Percentiles rank a stretch among this genome's conserved stretches.
Conservation (phyloP, 2,888 invertebrate species). For the Sesia bembeciformis region DNA sequence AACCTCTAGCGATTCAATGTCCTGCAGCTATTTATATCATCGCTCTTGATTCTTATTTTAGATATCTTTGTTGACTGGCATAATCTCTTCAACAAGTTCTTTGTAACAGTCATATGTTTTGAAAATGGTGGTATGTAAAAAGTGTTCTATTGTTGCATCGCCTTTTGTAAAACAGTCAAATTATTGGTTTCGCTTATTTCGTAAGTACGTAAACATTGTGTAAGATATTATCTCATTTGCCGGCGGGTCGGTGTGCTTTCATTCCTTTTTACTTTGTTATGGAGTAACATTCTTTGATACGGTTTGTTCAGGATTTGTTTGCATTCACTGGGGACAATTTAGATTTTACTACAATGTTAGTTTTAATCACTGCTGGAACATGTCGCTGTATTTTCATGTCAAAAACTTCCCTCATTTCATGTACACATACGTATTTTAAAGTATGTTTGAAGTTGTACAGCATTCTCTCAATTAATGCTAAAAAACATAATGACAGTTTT, state of each 20-base stretch:
- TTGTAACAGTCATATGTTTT: conserved; percentile 16
- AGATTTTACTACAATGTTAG: conserved; percentile 26
- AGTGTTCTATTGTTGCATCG: conserved; percentile 7
- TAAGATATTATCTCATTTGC: conserved; percentile 33
- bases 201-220: conserved; percentile 35
- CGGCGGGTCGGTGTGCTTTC: conserved; percentile 19
- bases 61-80: conserved; percentile 20
- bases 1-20: conserved; percentile 38
- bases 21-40: conserved; percentile 44
- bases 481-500: no score
- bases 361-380: no score
- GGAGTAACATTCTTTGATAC: conserved; percentile 18
- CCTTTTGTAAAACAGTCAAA: conserved; percentile 12
- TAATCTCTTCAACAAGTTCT: neutral
- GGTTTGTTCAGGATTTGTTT: conserved; percentile 23
- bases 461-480: no score
- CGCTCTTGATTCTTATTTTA: conserved; percentile 22
- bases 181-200: conserved; percentile 15
- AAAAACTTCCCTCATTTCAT: no score
- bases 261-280: conserved; percentile 33
- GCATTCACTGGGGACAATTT: conserved; percentile 15
- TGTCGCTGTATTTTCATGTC: no score
- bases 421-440: no score
- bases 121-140: conserved; percentile 7
- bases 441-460: no score